Evolutionary conservation across 2,888 invertebrate genomes (phyloP).

Genomic region (Drosophila acutilabella): DNA sequence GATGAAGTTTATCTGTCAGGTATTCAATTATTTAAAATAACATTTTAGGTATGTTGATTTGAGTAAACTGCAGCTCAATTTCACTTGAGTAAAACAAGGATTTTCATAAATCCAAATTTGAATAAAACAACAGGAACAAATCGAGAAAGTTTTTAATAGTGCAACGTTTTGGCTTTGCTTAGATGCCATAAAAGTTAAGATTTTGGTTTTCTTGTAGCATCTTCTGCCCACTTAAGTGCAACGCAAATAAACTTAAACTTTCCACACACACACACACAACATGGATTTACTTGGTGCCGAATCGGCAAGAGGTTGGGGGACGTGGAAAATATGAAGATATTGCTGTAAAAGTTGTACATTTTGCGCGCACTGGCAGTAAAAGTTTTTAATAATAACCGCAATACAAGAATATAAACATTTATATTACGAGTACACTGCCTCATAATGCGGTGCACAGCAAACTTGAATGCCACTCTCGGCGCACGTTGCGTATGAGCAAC

Average conservation of each 20-base stretch:
- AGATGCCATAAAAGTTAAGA: constrained; percentile 58
- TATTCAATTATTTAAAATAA: constrained; percentile 5
- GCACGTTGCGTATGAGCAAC: constrained; percentile 71
- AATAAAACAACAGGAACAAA: constrained; percentile 26
- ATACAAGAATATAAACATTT: constrained; percentile 81
- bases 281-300: background rate
- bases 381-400: constrained; percentile 81
- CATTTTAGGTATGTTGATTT: constrained; percentile 10
- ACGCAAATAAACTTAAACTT: constrained; percentile 69
- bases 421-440: constrained; percentile 72
- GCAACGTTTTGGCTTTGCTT: constrained; percentile 67
- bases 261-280: constrained; percentile 24
- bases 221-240: constrained; percentile 66
- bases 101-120: constrained; percentile 72
- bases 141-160: constrained; percentile 74
- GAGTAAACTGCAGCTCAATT: constrained; percentile 14
- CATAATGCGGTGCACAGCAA: constrained; percentile 65
- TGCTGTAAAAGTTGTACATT: constrained; percentile 70
- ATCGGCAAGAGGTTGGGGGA: background rate
- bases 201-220: constrained; percentile 34
- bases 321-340: constrained; percentile 51
- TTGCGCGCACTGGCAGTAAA: constrained; percentile 70
- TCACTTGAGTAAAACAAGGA: constrained; percentile 10
- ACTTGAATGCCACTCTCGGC: constrained; percentile 39
- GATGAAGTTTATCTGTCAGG: background rate